Percentiles rank a stretch among this genome's conserved stretches.
Conservation (phyloP, 2,113 vertebrate genomes). For the Numenius arquata region DNA sequence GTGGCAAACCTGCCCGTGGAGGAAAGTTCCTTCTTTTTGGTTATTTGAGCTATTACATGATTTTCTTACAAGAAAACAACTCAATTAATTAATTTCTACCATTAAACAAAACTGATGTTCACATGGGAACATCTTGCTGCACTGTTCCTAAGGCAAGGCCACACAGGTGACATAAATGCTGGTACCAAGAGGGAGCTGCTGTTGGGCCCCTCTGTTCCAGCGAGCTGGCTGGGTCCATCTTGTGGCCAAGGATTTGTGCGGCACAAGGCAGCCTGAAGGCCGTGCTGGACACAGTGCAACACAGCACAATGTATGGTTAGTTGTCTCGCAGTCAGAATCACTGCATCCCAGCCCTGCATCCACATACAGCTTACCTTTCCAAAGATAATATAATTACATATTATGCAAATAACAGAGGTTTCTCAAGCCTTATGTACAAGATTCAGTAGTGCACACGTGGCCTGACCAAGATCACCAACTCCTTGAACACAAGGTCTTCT, state of each 20-base stretch:
- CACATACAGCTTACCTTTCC: neutral
- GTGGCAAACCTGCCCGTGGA: neutral
- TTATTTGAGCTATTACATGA: neutral
- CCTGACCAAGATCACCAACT: neutral
- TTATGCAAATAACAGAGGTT: neutral
- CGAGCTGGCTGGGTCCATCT: neutral
- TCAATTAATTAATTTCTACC: neutral
- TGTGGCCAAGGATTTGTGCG: neutral
- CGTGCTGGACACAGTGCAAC: accelerated
- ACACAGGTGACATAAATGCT: neutral
- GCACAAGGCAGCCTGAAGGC: neutral
- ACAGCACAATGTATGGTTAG: neutral
- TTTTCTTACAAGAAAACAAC: neutral
- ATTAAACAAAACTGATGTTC: neutral
- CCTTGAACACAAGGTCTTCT: neutral
- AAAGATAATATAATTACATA: neutral
- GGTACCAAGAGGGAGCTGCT: neutral
- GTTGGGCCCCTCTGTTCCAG: accelerated
- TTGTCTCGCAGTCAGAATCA: neutral
- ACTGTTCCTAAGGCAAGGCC: neutral
- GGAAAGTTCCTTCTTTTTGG: neutral
- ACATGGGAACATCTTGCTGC: neutral
- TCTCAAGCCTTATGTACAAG: neutral
- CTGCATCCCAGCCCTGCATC: neutral
- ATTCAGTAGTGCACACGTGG: neutral